phyloP scores from a whole-genome alignment of 64 coral and sea anemone species.

The Anthopleura sola region DNA sequence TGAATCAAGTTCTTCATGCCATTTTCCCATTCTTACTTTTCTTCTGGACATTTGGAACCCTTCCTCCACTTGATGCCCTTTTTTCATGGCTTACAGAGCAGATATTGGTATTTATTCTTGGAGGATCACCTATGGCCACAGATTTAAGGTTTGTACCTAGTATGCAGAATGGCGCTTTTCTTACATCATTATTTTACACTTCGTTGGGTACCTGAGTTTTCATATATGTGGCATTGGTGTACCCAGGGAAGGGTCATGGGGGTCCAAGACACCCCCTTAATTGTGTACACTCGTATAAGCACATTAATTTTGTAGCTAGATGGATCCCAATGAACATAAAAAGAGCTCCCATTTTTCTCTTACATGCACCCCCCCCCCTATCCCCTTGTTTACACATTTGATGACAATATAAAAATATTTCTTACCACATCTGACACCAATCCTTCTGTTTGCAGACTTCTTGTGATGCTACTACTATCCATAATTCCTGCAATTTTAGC shows the following conservation, averaged over 20 bases:
- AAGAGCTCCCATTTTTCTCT: no score
- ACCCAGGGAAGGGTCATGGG: no score
- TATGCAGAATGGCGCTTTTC: not conserved
- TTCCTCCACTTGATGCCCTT: slow-evolving; percentile 90
- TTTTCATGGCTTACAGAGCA: slow-evolving; percentile 90
- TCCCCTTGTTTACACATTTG: no score
- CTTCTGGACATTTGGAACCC: slow-evolving; percentile 71
- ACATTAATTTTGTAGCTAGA: no score
- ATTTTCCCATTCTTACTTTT: slow-evolving; percentile 69
- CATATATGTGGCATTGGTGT: no score
- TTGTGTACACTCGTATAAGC: no score
- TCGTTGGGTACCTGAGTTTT: no score
- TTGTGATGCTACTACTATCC: slow-evolving; percentile 74
- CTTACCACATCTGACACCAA: not conserved
- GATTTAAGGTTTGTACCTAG: slow-evolving; percentile 62
- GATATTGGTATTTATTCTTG: slow-evolving; percentile 64
- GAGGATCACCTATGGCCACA: slow-evolving; percentile 86
- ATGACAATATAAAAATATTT: no score
- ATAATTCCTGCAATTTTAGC: slow-evolving; percentile 55
- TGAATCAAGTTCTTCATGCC: slow-evolving; percentile 68
- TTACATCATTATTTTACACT: no score
- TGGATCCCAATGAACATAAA: no score
- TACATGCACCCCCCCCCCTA: no score
- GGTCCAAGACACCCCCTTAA: no score
- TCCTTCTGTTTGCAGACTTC: slow-evolving; percentile 29